These are phyloP conservation scores for Pangasianodon gigas DNA, from an alignment of 2,113 vertebrate genomes.

Conservation along the genomic window DNA sequence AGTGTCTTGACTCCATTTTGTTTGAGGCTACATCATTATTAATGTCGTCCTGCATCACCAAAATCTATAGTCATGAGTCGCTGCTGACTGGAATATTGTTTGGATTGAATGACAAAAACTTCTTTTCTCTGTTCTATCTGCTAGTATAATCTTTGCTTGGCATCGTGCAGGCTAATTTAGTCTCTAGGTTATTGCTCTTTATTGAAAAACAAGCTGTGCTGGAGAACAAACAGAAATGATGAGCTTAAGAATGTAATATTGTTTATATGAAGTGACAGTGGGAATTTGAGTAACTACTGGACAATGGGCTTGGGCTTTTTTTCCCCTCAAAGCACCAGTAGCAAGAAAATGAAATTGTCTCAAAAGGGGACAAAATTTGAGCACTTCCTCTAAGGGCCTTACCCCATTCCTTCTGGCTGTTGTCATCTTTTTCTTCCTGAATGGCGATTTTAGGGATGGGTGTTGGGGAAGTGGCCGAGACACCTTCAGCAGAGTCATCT, in stretches of 20 bases:
- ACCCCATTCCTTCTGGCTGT: constrained; percentile 66
- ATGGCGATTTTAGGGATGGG: constrained; percentile 72
- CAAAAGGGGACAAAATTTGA: background rate
- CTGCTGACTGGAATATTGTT: background rate
- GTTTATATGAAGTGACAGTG: background rate
- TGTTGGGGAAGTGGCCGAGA: constrained; percentile 59
- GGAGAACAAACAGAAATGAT: background rate
- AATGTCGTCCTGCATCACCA: background rate
- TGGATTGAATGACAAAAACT: background rate
- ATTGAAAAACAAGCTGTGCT: background rate
- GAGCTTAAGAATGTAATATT: constrained; percentile 5
- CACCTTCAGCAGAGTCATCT: constrained; percentile 59
- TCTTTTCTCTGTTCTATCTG: background rate
- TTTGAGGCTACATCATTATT: background rate
- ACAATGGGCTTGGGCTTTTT: background rate
- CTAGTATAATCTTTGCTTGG: background rate
- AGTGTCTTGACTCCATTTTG: background rate
- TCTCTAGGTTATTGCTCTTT: constrained; percentile 11
- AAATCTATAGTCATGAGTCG: background rate
- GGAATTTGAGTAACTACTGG: background rate
- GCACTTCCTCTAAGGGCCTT: constrained; percentile 27
- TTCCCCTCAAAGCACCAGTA: background rate
- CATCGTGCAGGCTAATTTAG: background rate
- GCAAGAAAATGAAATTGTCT: background rate
- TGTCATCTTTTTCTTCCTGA: constrained; percentile 70